phyloP scores from a whole-genome alignment of 2,113 vertebrate genomes.

The Hipposideros armiger region DNA sequence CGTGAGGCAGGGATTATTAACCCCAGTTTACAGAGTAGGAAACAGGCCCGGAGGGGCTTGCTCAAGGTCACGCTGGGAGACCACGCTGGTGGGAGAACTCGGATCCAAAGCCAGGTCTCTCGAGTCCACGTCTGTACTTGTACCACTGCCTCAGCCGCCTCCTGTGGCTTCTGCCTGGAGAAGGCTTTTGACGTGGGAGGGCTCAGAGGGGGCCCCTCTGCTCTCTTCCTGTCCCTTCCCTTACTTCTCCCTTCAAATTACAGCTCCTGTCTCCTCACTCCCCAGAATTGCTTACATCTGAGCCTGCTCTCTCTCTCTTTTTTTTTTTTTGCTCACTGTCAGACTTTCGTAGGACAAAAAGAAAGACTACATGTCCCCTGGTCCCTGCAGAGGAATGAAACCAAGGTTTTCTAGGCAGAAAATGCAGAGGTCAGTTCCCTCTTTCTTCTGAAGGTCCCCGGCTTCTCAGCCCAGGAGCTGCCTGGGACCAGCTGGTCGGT shows the following conservation, averaged over 20 bases:
- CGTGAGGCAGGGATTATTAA: not conserved
- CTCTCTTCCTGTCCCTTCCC: too few relatives aligned
- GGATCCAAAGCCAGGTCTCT: not conserved
- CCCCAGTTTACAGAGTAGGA: not conserved
- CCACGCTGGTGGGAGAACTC: not conserved
- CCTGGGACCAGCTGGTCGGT: not conserved
- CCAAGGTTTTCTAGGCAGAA: not conserved
- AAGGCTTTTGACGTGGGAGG: not conserved
- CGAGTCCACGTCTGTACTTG: not conserved
- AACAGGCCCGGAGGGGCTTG: not conserved
- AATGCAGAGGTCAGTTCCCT: not conserved
- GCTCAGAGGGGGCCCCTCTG: not conserved
- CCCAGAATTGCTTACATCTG: not conserved
- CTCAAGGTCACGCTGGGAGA: not conserved
- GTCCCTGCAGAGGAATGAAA: not conserved
- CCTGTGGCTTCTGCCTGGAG: not conserved
- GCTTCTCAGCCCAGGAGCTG: not conserved
- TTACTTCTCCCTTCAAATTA: not conserved
- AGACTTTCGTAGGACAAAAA: not conserved
- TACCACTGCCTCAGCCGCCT: fast-evolving
- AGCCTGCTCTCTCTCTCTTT: not conserved
- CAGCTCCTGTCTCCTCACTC: not conserved
- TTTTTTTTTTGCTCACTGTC: not conserved
- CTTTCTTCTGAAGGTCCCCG: not conserved
- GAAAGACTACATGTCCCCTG: not conserved